A percentile compares a stretch with the other conserved stretches of the same genome.
Conservation (phyloP, 2,113 vertebrate species). For the Rhegmatorhina hoffmannsi region DNA sequence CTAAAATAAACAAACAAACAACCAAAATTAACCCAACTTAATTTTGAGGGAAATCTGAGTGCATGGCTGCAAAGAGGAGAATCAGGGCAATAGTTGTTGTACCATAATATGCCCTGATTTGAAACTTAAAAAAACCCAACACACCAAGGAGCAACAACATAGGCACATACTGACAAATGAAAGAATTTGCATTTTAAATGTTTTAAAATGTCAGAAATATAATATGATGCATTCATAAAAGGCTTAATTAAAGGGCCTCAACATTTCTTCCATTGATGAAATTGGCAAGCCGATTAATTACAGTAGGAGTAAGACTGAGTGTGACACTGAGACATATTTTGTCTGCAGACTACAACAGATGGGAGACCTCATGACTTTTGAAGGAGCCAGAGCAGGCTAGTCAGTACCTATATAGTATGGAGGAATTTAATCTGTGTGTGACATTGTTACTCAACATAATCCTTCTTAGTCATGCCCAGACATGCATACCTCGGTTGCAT, state of each 20-base stretch:
- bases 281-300: background rate
- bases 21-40: background rate
- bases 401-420: background rate
- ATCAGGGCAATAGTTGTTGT: background rate
- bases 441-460: background rate
- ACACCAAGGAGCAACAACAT: accelerated
- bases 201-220: background rate
- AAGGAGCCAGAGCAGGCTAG: background rate
- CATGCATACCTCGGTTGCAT: background rate
- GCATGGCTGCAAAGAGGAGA: background rate
- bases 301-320: accelerated
- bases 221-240: background rate
- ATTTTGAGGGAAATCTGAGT: background rate
- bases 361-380: background rate
- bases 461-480: background rate
- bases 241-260: background rate
- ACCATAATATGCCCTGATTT: background rate
- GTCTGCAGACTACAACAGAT: background rate
- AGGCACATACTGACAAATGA: background rate
- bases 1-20: background rate
- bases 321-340: background rate
- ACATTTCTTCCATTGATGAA: background rate
- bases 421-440: background rate
- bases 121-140: background rate
- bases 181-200: background rate